Evolutionary conservation across 92 coral and sea anemone genomes (phyloP).

Genomic region (Ricordea florida): DNA sequence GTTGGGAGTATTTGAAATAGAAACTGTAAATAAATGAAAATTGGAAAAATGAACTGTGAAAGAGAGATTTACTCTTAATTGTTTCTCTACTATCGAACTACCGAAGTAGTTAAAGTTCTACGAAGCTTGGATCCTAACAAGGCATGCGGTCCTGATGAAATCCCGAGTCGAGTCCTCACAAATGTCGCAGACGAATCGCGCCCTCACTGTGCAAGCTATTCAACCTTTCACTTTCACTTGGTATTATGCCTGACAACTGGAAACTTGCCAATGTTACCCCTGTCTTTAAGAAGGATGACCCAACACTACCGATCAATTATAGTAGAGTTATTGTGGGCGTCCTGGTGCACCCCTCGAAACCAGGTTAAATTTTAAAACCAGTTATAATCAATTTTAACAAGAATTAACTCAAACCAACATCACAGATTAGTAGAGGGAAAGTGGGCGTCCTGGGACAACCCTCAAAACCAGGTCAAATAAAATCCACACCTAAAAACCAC

Average conservation of each 20-base stretch:
- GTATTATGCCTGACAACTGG: conserved; percentile 48
- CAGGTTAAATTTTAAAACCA: no score
- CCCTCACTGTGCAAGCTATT: conserved; percentile 43
- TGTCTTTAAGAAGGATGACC: conserved; percentile 45
- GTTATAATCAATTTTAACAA: no score
- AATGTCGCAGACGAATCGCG: conserved; percentile 34
- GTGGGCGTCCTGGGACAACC: not conserved
- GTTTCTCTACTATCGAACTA: no score
- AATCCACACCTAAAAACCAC: no score
- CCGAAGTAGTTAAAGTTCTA: conserved; percentile 29
- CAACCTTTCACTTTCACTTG: conserved; percentile 47
- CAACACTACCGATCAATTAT: conserved; percentile 25
- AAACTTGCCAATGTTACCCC: conserved; percentile 46
- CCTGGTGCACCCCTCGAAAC: not conserved
- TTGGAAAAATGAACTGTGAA: no score
- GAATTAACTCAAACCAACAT: no score
- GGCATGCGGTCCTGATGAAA: conserved; percentile 60
- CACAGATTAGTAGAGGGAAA: no score
- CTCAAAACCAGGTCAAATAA: no score
- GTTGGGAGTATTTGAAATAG: no score
- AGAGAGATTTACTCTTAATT: no score
- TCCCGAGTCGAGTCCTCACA: conserved; percentile 50
- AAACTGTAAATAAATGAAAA: no score
- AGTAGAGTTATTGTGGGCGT: no score
- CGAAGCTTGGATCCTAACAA: conserved; percentile 48